These are phyloP conservation scores for Hippolais icterina DNA, from an alignment of 2,113 vertebrate genomes.

Conservation along the genomic window DNA sequence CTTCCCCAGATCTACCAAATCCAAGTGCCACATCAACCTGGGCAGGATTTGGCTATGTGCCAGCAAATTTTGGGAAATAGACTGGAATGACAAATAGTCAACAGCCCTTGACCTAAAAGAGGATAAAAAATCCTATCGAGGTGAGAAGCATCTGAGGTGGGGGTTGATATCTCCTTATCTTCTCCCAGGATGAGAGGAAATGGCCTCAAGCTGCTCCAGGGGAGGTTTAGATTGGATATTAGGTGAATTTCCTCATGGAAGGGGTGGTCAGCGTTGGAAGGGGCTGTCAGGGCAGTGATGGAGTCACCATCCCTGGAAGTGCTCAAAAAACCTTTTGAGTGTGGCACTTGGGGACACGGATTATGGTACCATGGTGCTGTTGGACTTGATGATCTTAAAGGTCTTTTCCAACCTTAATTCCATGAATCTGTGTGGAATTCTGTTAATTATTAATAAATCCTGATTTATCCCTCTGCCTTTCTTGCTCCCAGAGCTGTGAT, in stretches of 20 bases:
- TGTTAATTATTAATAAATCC: too few relatives aligned
- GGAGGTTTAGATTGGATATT: background rate
- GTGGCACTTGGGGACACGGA: rapidly evolving
- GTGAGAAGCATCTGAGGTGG: background rate
- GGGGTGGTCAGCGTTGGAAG: background rate
- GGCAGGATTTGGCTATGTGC: rapidly evolving
- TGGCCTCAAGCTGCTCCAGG: background rate
- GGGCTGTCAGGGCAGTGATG: background rate
- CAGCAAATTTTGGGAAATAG: background rate
- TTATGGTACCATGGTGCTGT: background rate
- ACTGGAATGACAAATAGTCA: background rate
- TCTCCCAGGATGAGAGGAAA: background rate
- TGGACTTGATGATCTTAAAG: background rate
- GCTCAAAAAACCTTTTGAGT: background rate
- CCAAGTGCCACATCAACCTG: background rate
- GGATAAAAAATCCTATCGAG: background rate
- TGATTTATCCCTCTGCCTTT: background rate
- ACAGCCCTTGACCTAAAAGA: background rate
- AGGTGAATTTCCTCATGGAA: background rate
- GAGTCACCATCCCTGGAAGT: background rate
- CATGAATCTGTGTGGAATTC: background rate
- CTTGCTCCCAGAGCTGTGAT: background rate
- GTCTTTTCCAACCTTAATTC: background rate
- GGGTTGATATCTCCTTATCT: background rate
- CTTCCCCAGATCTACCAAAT: background rate